Conservation (phyloP, 2,888 invertebrate species). For the Tromatobia lineatoria region DNA sequence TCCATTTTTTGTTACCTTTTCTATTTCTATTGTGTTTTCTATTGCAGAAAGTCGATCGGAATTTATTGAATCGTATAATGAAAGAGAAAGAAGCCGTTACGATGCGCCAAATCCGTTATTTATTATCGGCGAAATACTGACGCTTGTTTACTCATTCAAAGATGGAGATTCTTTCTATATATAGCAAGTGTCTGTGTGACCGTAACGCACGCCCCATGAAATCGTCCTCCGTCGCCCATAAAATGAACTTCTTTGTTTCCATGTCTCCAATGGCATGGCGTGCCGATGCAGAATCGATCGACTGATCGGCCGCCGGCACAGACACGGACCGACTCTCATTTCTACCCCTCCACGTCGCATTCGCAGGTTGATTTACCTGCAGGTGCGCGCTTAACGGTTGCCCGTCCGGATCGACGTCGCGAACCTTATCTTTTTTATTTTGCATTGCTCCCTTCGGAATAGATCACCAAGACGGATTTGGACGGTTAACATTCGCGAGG, state of each 20-base stretch:
- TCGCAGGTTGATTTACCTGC: conserved; percentile 50
- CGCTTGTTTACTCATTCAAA: conserved; percentile 29
- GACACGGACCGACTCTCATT: conserved; percentile 29
- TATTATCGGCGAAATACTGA: neutral
- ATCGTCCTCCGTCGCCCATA: conserved; percentile 42
- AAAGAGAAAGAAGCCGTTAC: conserved; percentile 13
- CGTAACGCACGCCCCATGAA: conserved; percentile 37
- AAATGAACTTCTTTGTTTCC: conserved; percentile 62
- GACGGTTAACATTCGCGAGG: conserved; percentile 9
- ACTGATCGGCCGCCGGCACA: conserved; percentile 13
- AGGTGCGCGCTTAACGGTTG: conserved; percentile 47
- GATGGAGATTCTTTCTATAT: conserved; percentile 11
- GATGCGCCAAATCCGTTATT: conserved; percentile 5
- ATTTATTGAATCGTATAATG: neutral
- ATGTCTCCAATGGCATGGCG: conserved; percentile 20
- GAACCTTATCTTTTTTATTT: neutral
- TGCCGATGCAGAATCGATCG: conserved; percentile 34
- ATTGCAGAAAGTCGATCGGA: neutral
- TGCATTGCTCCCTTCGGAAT: conserved; percentile 25
- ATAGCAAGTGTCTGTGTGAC: neutral
- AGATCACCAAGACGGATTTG: conserved; percentile 40
- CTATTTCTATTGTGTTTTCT: neutral
- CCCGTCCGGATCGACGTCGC: conserved; percentile 24
- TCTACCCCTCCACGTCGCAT: conserved; percentile 14
- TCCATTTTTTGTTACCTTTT: neutral